Percentiles rank a stretch among this genome's conserved stretches.
Conservation (phyloP, 1,140 invertebrate species). For the Drosophila watanabei region DNA sequence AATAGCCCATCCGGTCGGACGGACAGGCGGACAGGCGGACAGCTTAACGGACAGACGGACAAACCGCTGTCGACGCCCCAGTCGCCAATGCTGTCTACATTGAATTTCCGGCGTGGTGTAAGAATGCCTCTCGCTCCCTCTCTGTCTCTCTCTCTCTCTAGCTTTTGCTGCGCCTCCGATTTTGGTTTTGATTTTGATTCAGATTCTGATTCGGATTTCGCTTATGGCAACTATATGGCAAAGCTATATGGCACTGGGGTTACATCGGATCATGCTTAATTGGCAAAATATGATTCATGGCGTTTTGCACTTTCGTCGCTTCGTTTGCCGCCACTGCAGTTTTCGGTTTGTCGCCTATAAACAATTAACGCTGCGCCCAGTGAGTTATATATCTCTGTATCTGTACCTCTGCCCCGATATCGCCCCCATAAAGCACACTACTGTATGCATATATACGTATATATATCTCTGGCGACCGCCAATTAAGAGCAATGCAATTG, state of each 20-base stretch:
- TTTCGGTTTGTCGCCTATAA: constrained; percentile 42
- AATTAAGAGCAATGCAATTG: constrained; percentile 41
- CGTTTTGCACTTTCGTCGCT: constrained; percentile 71
- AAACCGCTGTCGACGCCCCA: constrained; percentile 67
- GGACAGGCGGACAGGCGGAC: constrained; percentile 20
- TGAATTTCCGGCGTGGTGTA: constrained; percentile 80
- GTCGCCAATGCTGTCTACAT: constrained; percentile 80
- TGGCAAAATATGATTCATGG: constrained; percentile 82
- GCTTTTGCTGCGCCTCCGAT: constrained; percentile 50
- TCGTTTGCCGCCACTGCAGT: constrained; percentile 45
- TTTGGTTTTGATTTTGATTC: constrained; percentile 7
- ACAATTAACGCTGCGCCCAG: constrained; percentile 40
- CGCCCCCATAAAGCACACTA: constrained; percentile 15
- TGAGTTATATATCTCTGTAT: constrained; percentile 9
- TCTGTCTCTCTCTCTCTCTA: constrained; percentile 21
- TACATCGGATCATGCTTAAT: constrained; percentile 81
- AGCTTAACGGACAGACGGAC: constrained; percentile 11
- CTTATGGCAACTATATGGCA: constrained; percentile 32
- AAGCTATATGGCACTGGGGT: constrained; percentile 34
- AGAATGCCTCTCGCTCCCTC: constrained; percentile 68
- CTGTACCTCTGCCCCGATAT: constrained; percentile 26
- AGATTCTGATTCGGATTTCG: constrained; percentile 19
- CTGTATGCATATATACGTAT: background rate
- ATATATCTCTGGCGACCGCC: background rate
- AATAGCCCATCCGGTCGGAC: constrained; percentile 78